Percentiles rank a stretch among this genome's conserved stretches.
Conservation (phyloP, 2,888 invertebrate genomes). For the Conomelus anceps region DNA sequence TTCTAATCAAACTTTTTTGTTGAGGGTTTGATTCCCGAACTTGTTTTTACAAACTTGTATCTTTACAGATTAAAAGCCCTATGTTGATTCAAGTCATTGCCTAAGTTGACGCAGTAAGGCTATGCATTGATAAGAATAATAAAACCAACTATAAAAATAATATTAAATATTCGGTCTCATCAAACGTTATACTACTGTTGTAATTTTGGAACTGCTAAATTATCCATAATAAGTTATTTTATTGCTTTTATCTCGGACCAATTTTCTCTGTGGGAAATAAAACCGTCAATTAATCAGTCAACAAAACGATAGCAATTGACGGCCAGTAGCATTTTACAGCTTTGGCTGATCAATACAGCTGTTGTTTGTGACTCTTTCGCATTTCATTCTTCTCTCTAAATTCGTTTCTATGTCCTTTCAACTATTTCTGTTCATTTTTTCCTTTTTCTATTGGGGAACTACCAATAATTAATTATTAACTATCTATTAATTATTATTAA, state of each 20-base stretch:
- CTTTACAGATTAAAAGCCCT: no score
- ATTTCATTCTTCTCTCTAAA: background rate
- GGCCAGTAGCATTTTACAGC: background rate
- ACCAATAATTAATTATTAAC: no score
- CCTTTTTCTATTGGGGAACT: no score
- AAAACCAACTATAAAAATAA: background rate
- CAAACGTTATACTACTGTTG: background rate
- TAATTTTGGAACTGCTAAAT: background rate
- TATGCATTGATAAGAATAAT: no score
- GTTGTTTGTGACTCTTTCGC: background rate
- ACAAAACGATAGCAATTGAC: background rate
- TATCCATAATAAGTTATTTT: background rate
- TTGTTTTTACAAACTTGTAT: no score
- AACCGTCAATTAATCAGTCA: background rate
- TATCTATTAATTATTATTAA: no score
- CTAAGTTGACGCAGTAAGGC: no score
- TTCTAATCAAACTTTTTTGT: no score
- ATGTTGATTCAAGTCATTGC: no score
- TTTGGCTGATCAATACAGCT: background rate
- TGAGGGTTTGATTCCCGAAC: no score
- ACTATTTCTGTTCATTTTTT: no score
- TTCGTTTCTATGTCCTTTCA: background rate
- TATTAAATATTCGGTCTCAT: background rate
- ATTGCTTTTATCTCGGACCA: background rate
- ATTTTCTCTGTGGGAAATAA: background rate